Evolutionary conservation across 2,888 invertebrate genomes (phyloP).

Genomic region (Coelogynopora nodosa): DNA sequence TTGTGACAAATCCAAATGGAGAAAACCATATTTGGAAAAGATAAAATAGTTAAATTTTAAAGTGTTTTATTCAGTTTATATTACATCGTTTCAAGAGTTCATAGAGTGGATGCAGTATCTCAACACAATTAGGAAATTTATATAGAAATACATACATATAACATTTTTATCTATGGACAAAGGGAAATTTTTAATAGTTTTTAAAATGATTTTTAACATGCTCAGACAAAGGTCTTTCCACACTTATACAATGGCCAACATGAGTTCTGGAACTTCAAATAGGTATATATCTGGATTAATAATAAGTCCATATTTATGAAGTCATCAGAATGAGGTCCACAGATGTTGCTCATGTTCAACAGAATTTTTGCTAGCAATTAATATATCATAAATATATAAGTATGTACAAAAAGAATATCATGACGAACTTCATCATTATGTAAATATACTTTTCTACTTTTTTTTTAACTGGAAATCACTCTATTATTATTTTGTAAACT

Average conservation of each 20-base stretch:
- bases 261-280: constrained; percentile 17
- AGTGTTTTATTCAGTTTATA: too few species aligned
- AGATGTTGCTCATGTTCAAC: constrained; percentile 21
- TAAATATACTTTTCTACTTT: too few species aligned
- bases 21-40: not conserved
- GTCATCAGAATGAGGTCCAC: not conserved
- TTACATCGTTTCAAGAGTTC: constrained; percentile 14
- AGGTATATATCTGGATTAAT: constrained; percentile 47
- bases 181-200: constrained; percentile 44
- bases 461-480: too few species aligned
- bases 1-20: not conserved
- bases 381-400: constrained; percentile 37
- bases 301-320: constrained; percentile 31
- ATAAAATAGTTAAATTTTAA: not conserved
- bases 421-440: constrained; percentile 30
- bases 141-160: constrained; percentile 46
- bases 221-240: not conserved
- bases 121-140: not conserved
- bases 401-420: not conserved
- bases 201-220: constrained; percentile 25
- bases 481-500: too few species aligned
- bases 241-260: constrained; percentile 29
- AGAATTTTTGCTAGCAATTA: not conserved
- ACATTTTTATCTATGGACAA: constrained; percentile 23
- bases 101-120: not conserved